Base-by-base conservation (phyloP, 2,797 vertebrate species). In the Distichodus sexfasciatus region DNA sequence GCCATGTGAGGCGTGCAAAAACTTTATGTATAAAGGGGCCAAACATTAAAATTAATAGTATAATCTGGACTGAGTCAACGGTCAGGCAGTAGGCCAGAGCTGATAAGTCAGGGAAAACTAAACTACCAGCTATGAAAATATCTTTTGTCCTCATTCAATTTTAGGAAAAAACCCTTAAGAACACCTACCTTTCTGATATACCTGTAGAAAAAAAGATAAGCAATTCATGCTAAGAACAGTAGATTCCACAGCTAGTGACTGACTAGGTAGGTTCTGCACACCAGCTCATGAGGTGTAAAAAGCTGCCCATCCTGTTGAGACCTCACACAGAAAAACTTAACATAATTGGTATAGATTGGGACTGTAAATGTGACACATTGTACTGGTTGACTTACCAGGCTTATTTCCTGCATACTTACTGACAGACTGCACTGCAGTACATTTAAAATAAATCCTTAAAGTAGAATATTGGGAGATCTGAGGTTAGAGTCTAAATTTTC, bases 391-490 rank as follows among this genome's bases (percentile, higher is more conserved):
- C 94, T 98, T 93, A 97, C 93, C 93, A 93, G 89, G 90, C 89
- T 90, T 93, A 91, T 93, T 90, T 89, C 90, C 93, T 90, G 92
- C 74, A 92, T 94, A 95, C 94, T 97, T 94, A 96, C 93, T 93
- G 85, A 96, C 93, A 93, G 85, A 91, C 87, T 78, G 71, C 76
- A 81, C 93, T 93, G 92, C 91, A 96, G 93, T 95, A 94, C 90
- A 92, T 90, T 93, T 92, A 94, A 94, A n/a, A n/a, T n/a, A 89
- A 94, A 95, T 94, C 91, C 88, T 93, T 94, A 96, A 92, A 96
- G 91, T 92, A 96, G 92, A 94, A 93, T 94, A 85, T 90, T 92
- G 88, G 88, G 91, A 93, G 88, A 82, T 94, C 90, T 93, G 92
- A 94, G 86, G 91, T 90, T 89, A 93, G 87, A 94, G 87, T 91